These are phyloP conservation scores for Synergus gifuensis DNA, from an alignment of 2,888 invertebrate genomes.

Conservation along the genomic window DNA sequence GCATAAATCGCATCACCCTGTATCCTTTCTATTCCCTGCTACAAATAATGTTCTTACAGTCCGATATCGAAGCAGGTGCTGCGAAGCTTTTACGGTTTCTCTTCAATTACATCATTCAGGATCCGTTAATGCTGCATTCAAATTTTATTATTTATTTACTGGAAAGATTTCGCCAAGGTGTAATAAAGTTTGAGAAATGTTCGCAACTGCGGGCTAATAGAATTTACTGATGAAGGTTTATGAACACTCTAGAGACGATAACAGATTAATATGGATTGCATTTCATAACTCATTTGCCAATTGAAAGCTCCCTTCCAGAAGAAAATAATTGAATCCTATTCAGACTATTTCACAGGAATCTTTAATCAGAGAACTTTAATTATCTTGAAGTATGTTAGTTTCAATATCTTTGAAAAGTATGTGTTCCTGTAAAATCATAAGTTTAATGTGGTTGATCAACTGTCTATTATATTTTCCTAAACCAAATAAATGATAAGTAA, in stretches of 20 bases:
- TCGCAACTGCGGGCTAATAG: neutral
- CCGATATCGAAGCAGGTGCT: conserved; percentile 22
- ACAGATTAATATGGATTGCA: neutral
- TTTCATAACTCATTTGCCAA: neutral
- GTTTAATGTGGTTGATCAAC: too few relatives aligned
- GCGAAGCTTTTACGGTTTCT: conserved; percentile 12
- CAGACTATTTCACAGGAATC: too few relatives aligned
- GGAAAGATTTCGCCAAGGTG: neutral
- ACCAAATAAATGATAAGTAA: too few relatives aligned
- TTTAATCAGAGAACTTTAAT: too few relatives aligned
- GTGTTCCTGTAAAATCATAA: too few relatives aligned
- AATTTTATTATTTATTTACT: conserved; percentile 29
- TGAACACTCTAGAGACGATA: neutral
- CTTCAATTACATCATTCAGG: neutral
- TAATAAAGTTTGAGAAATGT: conserved; percentile 14
- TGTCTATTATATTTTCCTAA: too few relatives aligned
- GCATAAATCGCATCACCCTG: conserved; percentile 15
- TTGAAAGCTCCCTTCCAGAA: neutral
- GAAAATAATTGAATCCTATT: too few relatives aligned
- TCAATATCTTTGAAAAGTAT: too few relatives aligned
- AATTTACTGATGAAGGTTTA: neutral
- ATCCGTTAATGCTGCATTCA: neutral
- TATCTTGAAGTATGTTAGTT: too few relatives aligned
- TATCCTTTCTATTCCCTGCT: neutral
- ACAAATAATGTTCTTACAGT: conserved; percentile 7